phyloP scores from a whole-genome alignment of 2,797 vertebrate genomes.

The Pogoniulus pusillus region DNA sequence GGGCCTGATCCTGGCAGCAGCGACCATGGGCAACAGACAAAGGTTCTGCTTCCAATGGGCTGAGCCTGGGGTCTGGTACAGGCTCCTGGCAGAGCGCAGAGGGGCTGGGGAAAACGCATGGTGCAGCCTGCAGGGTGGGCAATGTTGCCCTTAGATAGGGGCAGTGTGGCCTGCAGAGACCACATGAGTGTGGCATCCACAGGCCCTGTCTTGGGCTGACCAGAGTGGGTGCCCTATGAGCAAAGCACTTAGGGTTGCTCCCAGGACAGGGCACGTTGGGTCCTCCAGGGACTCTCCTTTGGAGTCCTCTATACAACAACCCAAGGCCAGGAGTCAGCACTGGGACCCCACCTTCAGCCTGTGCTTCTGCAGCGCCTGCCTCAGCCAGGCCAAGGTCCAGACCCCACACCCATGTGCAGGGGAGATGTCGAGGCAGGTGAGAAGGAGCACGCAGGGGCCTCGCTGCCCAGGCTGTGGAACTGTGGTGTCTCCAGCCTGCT shows the following conservation, averaged over 20 bases:
- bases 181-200: background rate
- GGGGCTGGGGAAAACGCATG: background rate
- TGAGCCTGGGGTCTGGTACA: background rate
- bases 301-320: background rate
- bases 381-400: background rate
- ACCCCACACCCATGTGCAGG: rapidly evolving
- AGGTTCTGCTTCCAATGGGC: background rate
- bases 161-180: background rate
- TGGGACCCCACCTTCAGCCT: background rate
- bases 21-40: background rate
- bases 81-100: background rate
- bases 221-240: background rate
- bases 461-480: background rate
- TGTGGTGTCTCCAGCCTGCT: background rate
- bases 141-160: background rate
- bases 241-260: background rate
- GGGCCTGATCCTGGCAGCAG: background rate
- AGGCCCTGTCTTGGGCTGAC: background rate
- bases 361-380: background rate
- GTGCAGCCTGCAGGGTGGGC: background rate
- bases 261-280: background rate
- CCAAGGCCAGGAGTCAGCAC: background rate
- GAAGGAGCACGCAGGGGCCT: background rate
- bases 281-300: too few relatives aligned
- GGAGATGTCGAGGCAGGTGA: background rate